Conservation (phyloP, 2,797 vertebrate genomes). For the Sebastes nivosus region DNA sequence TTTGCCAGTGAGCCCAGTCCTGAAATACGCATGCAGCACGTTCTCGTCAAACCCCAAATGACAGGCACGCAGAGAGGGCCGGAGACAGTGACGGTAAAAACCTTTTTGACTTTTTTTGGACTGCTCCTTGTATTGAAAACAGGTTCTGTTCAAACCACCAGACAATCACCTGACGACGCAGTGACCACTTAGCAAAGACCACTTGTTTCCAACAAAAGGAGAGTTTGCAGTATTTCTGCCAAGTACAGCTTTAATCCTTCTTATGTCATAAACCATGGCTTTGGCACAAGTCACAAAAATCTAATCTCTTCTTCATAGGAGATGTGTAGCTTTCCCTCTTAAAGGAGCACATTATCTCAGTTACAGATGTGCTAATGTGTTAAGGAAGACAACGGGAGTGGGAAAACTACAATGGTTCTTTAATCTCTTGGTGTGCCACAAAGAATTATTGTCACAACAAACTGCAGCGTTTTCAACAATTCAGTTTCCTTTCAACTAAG, state of each 20-base stretch:
- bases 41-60: too few species aligned
- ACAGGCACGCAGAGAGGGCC: too few species aligned
- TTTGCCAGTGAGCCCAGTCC: too few species aligned
- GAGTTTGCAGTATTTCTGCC: conserved; percentile 13
- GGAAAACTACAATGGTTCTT: not conserved
- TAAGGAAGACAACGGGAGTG: not conserved
- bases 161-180: conserved; percentile 10
- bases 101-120: not conserved
- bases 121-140: not conserved
- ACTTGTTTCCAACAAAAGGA: conserved; percentile 17
- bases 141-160: not conserved
- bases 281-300: conserved; percentile 19
- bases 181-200: conserved; percentile 5
- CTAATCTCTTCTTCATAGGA: not conserved
- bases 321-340: not conserved
- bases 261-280: conserved; percentile 41
- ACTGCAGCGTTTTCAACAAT: not conserved
- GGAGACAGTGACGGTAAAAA: too few species aligned
- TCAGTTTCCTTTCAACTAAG: not conserved
- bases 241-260: conserved; percentile 32
- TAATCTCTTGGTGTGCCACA: not conserved
- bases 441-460: not conserved
- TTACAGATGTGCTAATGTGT: not conserved
- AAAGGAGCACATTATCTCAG: not conserved
- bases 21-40: too few species aligned